phyloP scores from a whole-genome alignment of 2,888 invertebrate species.

The Hyppa rectilinea region DNA sequence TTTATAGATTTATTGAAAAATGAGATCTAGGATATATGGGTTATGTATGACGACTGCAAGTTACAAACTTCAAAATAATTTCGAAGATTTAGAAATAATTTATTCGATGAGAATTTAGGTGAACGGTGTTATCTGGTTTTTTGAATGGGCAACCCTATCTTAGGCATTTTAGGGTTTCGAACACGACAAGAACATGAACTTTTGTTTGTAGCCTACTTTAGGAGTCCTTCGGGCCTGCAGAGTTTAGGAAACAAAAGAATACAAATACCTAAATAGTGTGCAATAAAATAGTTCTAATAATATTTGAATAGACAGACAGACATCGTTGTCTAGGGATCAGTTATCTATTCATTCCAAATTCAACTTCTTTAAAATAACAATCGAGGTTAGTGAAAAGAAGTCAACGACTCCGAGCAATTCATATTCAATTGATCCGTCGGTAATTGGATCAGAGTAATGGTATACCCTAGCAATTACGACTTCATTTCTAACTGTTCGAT shows the following conservation, averaged over 20 bases:
- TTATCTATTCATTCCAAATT: background rate
- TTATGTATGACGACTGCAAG: background rate
- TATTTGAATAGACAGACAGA: too few species aligned
- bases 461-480: slow-evolving; percentile 34
- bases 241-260: background rate
- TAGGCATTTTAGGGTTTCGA: background rate
- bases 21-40: background rate
- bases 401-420: slow-evolving; percentile 29
- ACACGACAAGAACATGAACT: too few species aligned
- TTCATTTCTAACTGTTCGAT: slow-evolving; percentile 29
- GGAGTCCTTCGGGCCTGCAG: background rate
- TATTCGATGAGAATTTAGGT: background rate
- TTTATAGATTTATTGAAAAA: too few species aligned
- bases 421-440: slow-evolving; percentile 38
- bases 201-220: background rate
- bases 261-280: background rate
- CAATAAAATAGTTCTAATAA: background rate
- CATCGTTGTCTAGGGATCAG: too few species aligned
- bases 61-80: background rate
- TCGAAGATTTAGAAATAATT: background rate
- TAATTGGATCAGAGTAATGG: slow-evolving; percentile 47
- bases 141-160: background rate
- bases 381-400: slow-evolving; percentile 19
- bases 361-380: background rate
- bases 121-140: background rate